Base-by-base conservation (phyloP, 2,113 vertebrate genomes). In the Hypanus sabinus region DNA sequence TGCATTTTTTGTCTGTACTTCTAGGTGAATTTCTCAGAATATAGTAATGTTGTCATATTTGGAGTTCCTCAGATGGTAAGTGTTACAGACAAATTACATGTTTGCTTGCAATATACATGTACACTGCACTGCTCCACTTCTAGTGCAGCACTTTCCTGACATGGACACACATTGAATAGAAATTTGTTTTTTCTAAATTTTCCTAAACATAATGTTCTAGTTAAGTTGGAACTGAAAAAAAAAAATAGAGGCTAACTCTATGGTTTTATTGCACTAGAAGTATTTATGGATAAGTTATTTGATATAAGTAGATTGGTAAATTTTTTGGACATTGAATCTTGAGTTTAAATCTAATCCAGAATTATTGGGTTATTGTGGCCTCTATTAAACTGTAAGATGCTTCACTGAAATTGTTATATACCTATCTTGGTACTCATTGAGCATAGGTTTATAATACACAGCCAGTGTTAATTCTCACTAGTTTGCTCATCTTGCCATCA, bases 41-140 rank as follows among this genome's bases (percentile, higher is more conserved):
- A 98, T 94, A 97, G 95, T 0, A 99, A 99, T 76, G 96, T 99
- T 18, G 97, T 99, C 24, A 96, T 99, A 95, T 99, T 99, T 95
- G 99, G 99, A 14, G 98, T 99, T 85, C 99, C 99, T 95, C 98
- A 99, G 95, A 99, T 99, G 99, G 98, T 99, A 96, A 98, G 98
- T 96, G 76, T 71, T 93, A 18, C 5, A 70, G 55, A 93, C 24
- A 38, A 93, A 30, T 46, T 93, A 5, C 20, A 55, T 16, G 12
- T 71, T 65, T 85, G 27, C 9, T 92, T n/a, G 65, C 33, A 46
- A 71, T 20, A 65, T 46, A 46, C 46, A 3, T 46, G 46, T 46
- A 80, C 12, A 30, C 10, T 46, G 22, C 24, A 30, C 12, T 5
- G 16, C 38, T 30, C 36, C 20, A 0, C 57, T 90, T 16, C 60